These are phyloP conservation scores for Macroglossus sobrinus DNA, from an alignment of 2,113 vertebrate species.

Conservation along the genomic window DNA sequence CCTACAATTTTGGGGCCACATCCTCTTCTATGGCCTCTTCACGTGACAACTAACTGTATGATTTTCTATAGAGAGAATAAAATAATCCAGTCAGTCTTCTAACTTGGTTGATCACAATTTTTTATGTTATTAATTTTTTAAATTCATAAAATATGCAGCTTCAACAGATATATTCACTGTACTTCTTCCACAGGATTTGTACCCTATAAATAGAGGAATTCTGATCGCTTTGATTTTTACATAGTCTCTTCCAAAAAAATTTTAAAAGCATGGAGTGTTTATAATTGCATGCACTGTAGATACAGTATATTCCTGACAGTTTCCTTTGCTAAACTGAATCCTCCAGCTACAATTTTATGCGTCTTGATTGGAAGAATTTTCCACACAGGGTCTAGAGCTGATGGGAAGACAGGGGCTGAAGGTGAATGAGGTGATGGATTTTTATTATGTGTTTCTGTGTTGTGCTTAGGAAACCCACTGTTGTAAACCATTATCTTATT, in stretches of 20 bases:
- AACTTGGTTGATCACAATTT: background rate
- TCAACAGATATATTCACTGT: background rate
- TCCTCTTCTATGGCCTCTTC: background rate
- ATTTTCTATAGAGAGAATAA: constrained; percentile 20
- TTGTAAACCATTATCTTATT: background rate
- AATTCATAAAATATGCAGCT: constrained; percentile 44
- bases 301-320: background rate
- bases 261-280: background rate
- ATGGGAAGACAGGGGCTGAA: background rate
- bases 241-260: background rate
- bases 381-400: background rate
- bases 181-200: background rate
- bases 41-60: background rate
- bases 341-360: background rate
- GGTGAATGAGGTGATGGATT: background rate
- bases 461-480: background rate
- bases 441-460: background rate
- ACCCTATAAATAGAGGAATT: background rate
- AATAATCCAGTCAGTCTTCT: background rate
- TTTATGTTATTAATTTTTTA: constrained; percentile 21
- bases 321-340: background rate
- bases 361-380: background rate
- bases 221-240: background rate
- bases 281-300: background rate
- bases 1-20: background rate